Evolutionary conservation across 2,113 vertebrate genomes (phyloP).

Genomic region (Bubo bubo): DNA sequence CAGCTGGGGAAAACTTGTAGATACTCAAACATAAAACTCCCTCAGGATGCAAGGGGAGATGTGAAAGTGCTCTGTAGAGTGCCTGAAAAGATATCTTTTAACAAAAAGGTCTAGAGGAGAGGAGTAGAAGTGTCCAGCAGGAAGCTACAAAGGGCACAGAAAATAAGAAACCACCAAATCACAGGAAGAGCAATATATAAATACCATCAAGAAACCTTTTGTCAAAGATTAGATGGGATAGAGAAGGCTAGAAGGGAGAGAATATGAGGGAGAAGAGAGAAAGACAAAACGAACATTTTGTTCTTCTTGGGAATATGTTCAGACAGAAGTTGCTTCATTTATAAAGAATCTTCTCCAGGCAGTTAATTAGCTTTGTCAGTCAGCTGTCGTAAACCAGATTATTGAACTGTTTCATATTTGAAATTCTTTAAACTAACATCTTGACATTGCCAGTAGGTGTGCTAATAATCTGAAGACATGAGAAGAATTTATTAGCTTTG

Average conservation of each 20-base stretch:
- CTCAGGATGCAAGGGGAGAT: background rate
- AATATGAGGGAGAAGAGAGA: background rate
- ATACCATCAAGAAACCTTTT: background rate
- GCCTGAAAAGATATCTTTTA: background rate
- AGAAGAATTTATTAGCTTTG: conserved; percentile 73
- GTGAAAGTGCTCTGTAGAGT: background rate
- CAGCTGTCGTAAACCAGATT: conserved; percentile 69
- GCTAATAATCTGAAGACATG: conserved; percentile 71
- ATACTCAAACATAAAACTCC: background rate
- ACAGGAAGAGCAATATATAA: background rate
- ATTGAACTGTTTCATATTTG: conserved; percentile 66
- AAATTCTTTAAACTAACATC: conserved; percentile 69
- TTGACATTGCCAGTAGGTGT: conserved; percentile 71
- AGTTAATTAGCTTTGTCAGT: conserved; percentile 76
- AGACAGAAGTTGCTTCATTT: conserved; percentile 62
- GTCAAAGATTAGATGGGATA: background rate
- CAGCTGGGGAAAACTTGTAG: background rate
- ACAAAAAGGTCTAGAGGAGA: background rate
- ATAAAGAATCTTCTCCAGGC: conserved; percentile 58
- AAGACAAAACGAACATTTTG: conserved; percentile 34
- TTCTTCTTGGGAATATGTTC: conserved; percentile 51
- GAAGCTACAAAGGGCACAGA: background rate
- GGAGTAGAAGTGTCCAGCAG: background rate
- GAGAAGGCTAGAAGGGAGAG: background rate
- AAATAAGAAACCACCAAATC: background rate